A percentile compares a stretch with the other conserved stretches of the same genome.
phyloP scores from a whole-genome alignment of 2,113 vertebrate species.

The Maccullochella peelii region DNA sequence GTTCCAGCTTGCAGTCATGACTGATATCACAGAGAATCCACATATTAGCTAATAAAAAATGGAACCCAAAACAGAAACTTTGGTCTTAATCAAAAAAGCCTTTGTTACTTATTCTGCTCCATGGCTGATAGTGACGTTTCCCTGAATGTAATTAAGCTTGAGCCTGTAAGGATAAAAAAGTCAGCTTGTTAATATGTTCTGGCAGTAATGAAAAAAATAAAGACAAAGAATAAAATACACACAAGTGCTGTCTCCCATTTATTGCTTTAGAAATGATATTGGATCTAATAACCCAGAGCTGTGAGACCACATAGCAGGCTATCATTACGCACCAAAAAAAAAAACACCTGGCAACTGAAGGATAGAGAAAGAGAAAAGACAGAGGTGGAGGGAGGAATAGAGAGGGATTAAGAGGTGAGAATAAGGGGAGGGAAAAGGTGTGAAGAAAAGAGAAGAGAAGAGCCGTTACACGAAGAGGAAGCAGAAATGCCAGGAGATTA shows the following conservation, averaged over 20 bases:
- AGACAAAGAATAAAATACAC: slow-evolving; percentile 75
- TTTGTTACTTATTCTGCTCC: slow-evolving; percentile 76
- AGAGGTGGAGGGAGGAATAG: background rate
- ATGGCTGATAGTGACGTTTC: slow-evolving; percentile 64
- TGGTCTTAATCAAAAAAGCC: slow-evolving; percentile 79
- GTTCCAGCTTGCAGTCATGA: slow-evolving; percentile 56
- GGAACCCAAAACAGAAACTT: slow-evolving; percentile 77
- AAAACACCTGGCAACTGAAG: slow-evolving; percentile 57
- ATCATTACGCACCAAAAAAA: slow-evolving; percentile 50
- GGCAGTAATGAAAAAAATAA: slow-evolving; percentile 75
- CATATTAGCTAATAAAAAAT: slow-evolving; percentile 80
- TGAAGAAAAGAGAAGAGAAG: background rate
- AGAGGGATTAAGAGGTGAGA: slow-evolving; percentile 4
- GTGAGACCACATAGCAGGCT: slow-evolving; percentile 66
- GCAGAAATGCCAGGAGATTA: slow-evolving; percentile 9
- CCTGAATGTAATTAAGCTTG: slow-evolving; percentile 82
- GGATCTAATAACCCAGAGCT: slow-evolving; percentile 78
- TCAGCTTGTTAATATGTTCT: slow-evolving; percentile 84
- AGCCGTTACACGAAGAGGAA: background rate
- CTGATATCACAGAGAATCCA: slow-evolving; percentile 65
- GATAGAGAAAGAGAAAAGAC: slow-evolving; percentile 29
- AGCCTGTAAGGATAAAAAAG: slow-evolving; percentile 83
- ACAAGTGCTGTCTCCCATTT: slow-evolving; percentile 73
- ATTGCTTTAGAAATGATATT: slow-evolving; percentile 80
- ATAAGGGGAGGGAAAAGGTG: background rate